Base-by-base conservation (phyloP, 1,140 invertebrate species). In the Macrobrachium nipponense region DNA sequence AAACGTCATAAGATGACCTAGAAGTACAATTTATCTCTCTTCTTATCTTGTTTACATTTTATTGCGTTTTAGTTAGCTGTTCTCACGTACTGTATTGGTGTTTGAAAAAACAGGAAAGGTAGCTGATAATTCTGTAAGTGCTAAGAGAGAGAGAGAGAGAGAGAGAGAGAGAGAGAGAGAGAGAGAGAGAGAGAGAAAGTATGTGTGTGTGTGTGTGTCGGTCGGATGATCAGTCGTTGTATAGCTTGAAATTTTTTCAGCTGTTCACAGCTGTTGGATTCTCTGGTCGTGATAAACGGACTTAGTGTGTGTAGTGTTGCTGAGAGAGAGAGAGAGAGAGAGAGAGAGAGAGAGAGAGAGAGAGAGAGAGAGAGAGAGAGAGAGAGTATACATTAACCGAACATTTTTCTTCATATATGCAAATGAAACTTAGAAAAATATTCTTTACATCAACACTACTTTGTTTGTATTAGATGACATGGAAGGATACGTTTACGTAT, bases 91-190 rank as follows among this genome's bases (percentile, higher is more conserved):
- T 36, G 66, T 6, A 70, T 20, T 11, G 12, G 12, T 11, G 20
- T 70, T 2, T 23, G n/a, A 5, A 0, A 5, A 10, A 2, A n/a
- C 20, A 36, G 66, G 36, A 70, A n/a, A 70, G 66, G 66, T 6
- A 70, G 66, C 20, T 23, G 36, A 36, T 11, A 36, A 15, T 20
- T 20, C 12, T 23, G 66, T 23, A 11, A 70, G 66, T 36, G n/a
- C 10, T 70, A 5, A 70, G 66, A 70, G 66, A 70, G n/a, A 66
- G 64, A 66, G 64, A 66, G 64, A 66, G 64, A 66, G 64, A 66
- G 64, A 66, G 64, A 66, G 64, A 66, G 64, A 66, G 64, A 66
- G 64, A 66, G 64, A 66, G 64, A 66, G 64, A 66, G 64, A 66
- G 64, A 66, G 64, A 66, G 64, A 66, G 64, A 66, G 64, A 66